A percentile compares a stretch with the other conserved stretches of the same genome.
phyloP scores from a whole-genome alignment of 2,113 vertebrate genomes.

The Nyctibius bracteatus region DNA sequence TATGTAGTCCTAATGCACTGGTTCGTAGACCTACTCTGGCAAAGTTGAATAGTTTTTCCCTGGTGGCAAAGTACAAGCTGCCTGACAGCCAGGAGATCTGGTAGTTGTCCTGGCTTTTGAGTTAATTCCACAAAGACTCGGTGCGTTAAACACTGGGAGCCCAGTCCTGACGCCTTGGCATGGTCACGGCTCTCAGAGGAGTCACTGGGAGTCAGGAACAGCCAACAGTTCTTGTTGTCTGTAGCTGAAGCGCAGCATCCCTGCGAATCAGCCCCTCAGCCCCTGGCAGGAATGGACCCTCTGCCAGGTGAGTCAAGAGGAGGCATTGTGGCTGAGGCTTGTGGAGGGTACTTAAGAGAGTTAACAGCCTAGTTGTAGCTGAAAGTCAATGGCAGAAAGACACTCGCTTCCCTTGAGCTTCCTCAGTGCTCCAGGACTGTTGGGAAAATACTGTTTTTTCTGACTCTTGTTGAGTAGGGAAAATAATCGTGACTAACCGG shows the following conservation, averaged over 20 bases:
- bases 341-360: neutral
- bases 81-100: neutral
- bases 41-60: constrained; percentile 17
- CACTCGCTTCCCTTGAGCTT: neutral
- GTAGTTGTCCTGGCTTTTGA: neutral
- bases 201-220: neutral
- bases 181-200: neutral
- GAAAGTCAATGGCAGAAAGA: neutral
- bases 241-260: neutral
- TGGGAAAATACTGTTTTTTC: neutral
- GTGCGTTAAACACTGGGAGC: neutral
- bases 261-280: neutral
- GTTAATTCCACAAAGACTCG: neutral
- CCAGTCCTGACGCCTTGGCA: neutral
- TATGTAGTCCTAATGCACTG: neutral
- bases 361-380: neutral
- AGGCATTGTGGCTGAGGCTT: neutral
- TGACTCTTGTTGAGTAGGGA: neutral
- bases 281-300: neutral
- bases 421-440: neutral
- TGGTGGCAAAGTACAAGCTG: constrained; percentile 12
- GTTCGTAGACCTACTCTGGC: neutral
- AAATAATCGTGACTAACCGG: fast-evolving
- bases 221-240: neutral
- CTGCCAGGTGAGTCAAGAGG: fast-evolving